These are phyloP conservation scores for Melangyna quadrimaculata DNA, from an alignment of 2,888 invertebrate species.

Conservation along the genomic window DNA sequence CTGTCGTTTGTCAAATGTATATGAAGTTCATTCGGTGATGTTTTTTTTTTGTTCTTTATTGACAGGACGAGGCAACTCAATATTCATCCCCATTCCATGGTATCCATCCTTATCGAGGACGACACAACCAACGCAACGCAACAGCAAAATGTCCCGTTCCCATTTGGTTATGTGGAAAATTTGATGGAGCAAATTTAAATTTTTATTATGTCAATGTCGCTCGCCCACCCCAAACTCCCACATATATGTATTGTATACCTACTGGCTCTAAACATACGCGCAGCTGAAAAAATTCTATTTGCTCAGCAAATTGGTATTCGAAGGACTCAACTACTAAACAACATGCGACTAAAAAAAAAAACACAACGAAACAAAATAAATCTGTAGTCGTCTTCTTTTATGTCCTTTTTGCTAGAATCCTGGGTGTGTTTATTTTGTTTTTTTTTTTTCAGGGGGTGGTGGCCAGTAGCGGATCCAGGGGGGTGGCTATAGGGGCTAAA, in stretches of 20 bases:
- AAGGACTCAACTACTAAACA: constrained; percentile 27
- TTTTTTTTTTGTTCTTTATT: constrained; percentile 27
- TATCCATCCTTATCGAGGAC: constrained; percentile 18
- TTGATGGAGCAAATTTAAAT: constrained; percentile 72
- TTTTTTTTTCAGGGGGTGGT: too few relatives aligned
- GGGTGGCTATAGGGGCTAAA: too few relatives aligned
- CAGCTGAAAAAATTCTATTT: constrained; percentile 70
- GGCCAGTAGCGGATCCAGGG: too few relatives aligned
- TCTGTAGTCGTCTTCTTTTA: constrained; percentile 63
- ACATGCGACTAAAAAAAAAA: constrained; percentile 35
- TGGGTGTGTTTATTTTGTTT: constrained; percentile 17
- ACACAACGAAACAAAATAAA: constrained; percentile 57
- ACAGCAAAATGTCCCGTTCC: too few relatives aligned
- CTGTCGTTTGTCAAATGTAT: constrained; percentile 61
- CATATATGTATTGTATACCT: too few relatives aligned
- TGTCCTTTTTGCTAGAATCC: constrained; percentile 35
- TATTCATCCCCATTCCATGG: constrained; percentile 40
- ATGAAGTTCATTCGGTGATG: constrained; percentile 39
- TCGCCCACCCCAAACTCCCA: constrained; percentile 30
- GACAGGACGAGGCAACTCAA: constrained; percentile 66
- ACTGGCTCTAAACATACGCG: constrained; percentile 43
- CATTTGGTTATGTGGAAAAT: constrained; percentile 61
- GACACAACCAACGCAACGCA: not conserved
- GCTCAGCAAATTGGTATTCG: constrained; percentile 71
- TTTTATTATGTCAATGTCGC: constrained; percentile 71